Percentiles rank a stretch among this genome's conserved stretches.
Conservation (phyloP, 2,797 vertebrate species). For the Micrastur ruficollis region DNA sequence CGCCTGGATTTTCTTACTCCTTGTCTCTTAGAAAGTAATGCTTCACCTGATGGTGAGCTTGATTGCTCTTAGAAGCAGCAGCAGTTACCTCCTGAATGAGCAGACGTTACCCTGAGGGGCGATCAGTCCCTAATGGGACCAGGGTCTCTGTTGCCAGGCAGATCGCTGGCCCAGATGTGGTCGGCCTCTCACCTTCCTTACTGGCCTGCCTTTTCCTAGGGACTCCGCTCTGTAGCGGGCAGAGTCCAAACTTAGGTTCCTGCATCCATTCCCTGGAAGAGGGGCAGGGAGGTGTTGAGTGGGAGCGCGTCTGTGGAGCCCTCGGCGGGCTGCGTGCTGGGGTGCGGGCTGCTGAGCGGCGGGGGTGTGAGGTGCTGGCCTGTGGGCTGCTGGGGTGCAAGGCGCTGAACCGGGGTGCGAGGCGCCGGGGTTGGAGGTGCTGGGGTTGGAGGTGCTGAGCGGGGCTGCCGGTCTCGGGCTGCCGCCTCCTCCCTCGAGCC, state of each 20-base stretch:
- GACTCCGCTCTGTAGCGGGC: background rate
- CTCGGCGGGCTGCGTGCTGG: background rate
- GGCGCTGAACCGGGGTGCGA: no score
- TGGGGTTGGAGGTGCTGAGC: background rate
- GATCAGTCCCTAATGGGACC: background rate
- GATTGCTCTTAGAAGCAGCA: background rate
- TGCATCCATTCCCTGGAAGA: background rate
- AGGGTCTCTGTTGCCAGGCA: background rate
- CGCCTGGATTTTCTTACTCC: background rate
- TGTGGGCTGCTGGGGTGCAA: no score
- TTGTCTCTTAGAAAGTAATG: background rate
- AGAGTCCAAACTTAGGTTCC: background rate
- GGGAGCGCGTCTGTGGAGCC: fast-evolving
- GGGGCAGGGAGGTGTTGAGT: background rate
- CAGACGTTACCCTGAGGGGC: background rate
- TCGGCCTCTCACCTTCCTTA: background rate
- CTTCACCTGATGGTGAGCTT: background rate
- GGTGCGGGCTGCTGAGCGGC: background rate
- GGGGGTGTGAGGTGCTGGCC: no score
- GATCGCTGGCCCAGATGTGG: background rate
- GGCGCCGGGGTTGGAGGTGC: no score
- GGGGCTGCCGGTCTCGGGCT: no score
- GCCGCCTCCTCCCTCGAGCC: background rate
- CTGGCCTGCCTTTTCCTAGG: background rate
- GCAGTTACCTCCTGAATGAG: background rate